Base-by-base conservation (phyloP, 2,888 invertebrate genomes). In the Andrena marginata region DNA sequence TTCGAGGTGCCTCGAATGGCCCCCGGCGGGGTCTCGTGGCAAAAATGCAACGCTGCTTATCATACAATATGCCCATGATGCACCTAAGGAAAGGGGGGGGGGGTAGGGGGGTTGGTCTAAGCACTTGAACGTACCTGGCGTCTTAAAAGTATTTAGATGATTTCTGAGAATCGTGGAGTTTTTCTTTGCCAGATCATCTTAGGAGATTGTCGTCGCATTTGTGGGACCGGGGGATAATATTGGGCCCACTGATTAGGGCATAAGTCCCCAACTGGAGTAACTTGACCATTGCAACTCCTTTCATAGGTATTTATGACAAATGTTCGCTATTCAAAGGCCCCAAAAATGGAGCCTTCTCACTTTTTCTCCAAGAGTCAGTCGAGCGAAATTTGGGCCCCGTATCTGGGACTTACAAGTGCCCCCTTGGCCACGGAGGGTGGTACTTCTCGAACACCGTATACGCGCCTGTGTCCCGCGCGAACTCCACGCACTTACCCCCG, bases 41-140 rank as follows among this genome's bases (percentile, higher is more conserved):
- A 92, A 91, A 91, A 93, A 90, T 91, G 90, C 90, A 82, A 82
- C 89, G 89, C 91, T 92, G 92, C 93, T 93, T 93, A 93, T 94
- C 93, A 92, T 93, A 93, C 93, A 93, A 93, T 93, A 93, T 92
- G 89, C 92, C 88, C 84, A 87, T 89, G 87, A 88, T 89, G 84
- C 86, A 77, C 80, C 73, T 67, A 73, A 82, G 63, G 64, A 62
- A 80, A 60, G 64, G 51, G 1, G 42, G 42, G 78, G 2, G 3
- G 42, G 42, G 33, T 0, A 2, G 35, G 80, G 65, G 71, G 10
- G 70, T 23, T 20, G 7, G 16, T 42, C 62, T 49, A 48, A 20
- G 49, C 35, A 49, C 49, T 63, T 48, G 23, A 48, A 78, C 62
- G 62, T 80, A 78, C 78, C 62, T 64, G 71, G 80, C 78, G 80